Evolutionary conservation across 1,140 invertebrate species (phyloP).

Genomic region (Belonocnema kinseyi): DNA sequence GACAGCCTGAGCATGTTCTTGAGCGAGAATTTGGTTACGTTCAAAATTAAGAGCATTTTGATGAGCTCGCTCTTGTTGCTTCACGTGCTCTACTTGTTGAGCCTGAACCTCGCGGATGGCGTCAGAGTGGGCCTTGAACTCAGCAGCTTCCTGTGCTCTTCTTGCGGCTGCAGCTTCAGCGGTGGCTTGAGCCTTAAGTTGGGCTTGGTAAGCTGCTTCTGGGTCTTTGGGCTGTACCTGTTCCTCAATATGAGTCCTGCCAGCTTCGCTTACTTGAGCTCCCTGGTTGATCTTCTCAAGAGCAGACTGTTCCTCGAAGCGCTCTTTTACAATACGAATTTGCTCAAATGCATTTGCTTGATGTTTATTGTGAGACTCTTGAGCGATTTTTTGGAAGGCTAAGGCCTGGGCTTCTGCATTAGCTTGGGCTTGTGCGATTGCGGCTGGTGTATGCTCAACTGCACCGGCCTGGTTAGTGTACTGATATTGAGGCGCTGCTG

Average conservation of each 20-base stretch:
- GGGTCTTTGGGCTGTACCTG: constrained; percentile 64
- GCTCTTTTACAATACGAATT: constrained; percentile 65
- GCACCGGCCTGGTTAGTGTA: constrained; percentile 55
- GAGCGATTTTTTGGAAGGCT: constrained; percentile 69
- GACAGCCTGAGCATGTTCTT: constrained; percentile 69
- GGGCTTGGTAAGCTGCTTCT: constrained; percentile 65
- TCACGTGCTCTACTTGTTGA: constrained; percentile 68
- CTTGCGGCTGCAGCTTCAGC: constrained; percentile 66
- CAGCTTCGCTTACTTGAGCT: constrained; percentile 68
- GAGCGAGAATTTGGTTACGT: constrained; percentile 67
- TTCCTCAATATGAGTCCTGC: constrained; percentile 63
- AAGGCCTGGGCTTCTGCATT: constrained; percentile 68
- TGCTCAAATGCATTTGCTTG: constrained; percentile 66
- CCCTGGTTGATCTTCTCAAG: constrained; percentile 71
- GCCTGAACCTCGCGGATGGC: constrained; percentile 69
- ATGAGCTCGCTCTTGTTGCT: constrained; percentile 70
- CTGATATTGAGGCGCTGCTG: constrained; percentile 62
- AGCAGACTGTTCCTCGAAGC: constrained; percentile 65
- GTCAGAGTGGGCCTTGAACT: constrained; percentile 72
- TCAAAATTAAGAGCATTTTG: constrained; percentile 68
- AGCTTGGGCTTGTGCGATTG: constrained; percentile 64
- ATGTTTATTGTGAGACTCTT: constrained; percentile 69
- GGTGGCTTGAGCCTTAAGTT: constrained; percentile 65
- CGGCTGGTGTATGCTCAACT: constrained; percentile 49
- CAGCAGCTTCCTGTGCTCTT: constrained; percentile 64